These are phyloP conservation scores for Tanypteryx hageni DNA, from an alignment of 2,888 invertebrate genomes.

Conservation along the genomic window DNA sequence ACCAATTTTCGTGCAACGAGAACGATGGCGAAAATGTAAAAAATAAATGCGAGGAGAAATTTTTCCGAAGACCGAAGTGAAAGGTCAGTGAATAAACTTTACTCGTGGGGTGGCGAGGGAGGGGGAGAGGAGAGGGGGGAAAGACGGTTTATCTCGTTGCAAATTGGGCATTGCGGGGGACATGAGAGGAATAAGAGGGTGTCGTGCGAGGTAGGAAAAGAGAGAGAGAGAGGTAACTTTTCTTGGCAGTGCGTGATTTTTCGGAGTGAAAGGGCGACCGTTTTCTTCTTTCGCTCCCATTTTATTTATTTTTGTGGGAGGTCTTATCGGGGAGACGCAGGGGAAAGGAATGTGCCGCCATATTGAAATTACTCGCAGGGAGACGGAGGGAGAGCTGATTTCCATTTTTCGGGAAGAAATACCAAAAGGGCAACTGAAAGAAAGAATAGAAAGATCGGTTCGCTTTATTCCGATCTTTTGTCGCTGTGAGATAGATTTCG, in stretches of 20 bases:
- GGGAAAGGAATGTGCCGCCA: not conserved
- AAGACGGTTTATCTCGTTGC: not conserved
- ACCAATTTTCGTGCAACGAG: not conserved
- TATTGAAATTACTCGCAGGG: not conserved
- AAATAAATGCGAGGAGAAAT: not conserved
- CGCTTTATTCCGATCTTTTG: no score
- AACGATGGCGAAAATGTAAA: no score
- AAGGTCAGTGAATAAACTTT: not conserved
- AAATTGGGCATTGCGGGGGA: not conserved
- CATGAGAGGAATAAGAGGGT: no score
- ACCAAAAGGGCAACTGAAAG: no score
- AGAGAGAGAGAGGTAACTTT: not conserved
- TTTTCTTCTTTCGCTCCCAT: not conserved
- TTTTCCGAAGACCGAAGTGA: not conserved
- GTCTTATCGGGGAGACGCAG: not conserved
- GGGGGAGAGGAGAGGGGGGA: not conserved
- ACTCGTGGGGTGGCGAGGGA: not conserved
- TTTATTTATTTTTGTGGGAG: not conserved
- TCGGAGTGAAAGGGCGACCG: not conserved
- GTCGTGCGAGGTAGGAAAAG: not conserved
- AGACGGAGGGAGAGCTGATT: not conserved
- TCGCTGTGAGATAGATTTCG: no score
- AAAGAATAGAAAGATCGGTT: no score
- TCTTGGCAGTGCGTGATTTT: constrained; percentile 1
- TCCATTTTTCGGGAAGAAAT: not conserved